Evolutionary conservation across 2,888 invertebrate genomes (phyloP).

Genomic region (Meloe dianella): DNA sequence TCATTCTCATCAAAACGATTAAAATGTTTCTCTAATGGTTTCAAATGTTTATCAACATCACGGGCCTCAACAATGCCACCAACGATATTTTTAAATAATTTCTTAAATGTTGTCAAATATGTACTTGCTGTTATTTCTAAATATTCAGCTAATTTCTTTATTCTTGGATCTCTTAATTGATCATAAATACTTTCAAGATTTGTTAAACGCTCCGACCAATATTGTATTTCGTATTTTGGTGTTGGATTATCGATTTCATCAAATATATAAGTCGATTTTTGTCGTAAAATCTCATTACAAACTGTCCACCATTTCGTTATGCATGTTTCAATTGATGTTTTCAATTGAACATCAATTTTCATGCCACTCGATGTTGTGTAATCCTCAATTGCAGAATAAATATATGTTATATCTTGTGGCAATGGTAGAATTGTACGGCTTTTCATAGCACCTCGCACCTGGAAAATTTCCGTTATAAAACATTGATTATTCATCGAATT

Average conservation of each 20-base stretch:
- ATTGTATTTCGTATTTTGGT: slow-evolving; percentile 75
- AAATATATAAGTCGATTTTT: slow-evolving; percentile 75
- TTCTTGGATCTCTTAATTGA: slow-evolving; percentile 81
- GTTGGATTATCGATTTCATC: slow-evolving; percentile 73
- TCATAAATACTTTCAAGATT: slow-evolving; percentile 88
- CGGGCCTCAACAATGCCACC: slow-evolving; percentile 82
- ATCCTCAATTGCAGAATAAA: slow-evolving; percentile 66
- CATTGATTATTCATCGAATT: not conserved
- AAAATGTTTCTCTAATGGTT: slow-evolving; percentile 74
- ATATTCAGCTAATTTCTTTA: slow-evolving; percentile 79
- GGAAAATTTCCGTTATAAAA: not conserved
- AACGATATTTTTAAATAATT: slow-evolving; percentile 78
- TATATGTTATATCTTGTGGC: slow-evolving; percentile 76
- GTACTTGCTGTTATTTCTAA: slow-evolving; percentile 77
- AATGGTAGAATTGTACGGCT: slow-evolving; percentile 87
- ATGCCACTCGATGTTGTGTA: slow-evolving; percentile 63
- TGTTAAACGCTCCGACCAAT: slow-evolving; percentile 78
- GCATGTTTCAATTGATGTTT: slow-evolving; percentile 83
- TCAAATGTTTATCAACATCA: slow-evolving; percentile 80
- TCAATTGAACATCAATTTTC: slow-evolving; percentile 71
- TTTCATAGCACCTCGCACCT: slow-evolving; percentile 79
- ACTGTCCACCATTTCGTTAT: slow-evolving; percentile 83
- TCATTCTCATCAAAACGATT: slow-evolving; percentile 74
- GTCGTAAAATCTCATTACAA: slow-evolving; percentile 74
- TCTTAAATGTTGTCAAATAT: slow-evolving; percentile 78